Conservation (phyloP, 2,113 vertebrate genomes). For the Xenus cinereus region DNA sequence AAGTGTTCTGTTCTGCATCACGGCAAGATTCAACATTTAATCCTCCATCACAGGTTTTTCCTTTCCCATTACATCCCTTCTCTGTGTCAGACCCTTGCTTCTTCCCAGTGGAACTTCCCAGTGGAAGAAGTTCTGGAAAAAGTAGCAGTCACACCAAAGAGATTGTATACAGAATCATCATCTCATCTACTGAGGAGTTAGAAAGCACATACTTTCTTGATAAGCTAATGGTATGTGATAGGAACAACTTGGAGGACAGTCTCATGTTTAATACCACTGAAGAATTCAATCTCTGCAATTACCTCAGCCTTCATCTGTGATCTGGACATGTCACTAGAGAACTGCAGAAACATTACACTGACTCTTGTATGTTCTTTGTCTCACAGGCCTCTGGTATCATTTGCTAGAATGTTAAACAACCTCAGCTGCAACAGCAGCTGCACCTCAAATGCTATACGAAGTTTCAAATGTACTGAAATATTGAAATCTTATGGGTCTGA, state of each 20-base stretch:
- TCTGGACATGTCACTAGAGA: neutral
- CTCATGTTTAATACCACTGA: neutral
- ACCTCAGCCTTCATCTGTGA: neutral
- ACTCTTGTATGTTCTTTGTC: neutral
- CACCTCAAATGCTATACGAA: neutral
- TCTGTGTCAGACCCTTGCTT: neutral
- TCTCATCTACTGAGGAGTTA: neutral
- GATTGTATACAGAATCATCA: neutral
- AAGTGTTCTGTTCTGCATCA: neutral
- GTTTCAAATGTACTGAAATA: neutral
- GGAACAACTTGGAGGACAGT: neutral
- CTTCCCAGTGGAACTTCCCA: rapidly evolving
- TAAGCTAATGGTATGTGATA: neutral
- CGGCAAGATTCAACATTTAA: neutral
- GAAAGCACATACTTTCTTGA: neutral
- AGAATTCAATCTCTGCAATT: neutral
- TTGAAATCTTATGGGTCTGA: neutral
- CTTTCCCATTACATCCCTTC: neutral
- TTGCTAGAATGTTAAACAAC: neutral
- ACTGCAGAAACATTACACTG: neutral
- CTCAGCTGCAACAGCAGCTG: neutral
- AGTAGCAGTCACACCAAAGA: neutral
- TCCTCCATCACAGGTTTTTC: neutral
- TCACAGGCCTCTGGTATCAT: neutral
- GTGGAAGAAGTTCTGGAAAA: neutral